Evolutionary conservation across 2,888 invertebrate genomes (phyloP), one percentile per base, ranked within the genome.

Genomic region (Monoplex corrugatus): DNA sequence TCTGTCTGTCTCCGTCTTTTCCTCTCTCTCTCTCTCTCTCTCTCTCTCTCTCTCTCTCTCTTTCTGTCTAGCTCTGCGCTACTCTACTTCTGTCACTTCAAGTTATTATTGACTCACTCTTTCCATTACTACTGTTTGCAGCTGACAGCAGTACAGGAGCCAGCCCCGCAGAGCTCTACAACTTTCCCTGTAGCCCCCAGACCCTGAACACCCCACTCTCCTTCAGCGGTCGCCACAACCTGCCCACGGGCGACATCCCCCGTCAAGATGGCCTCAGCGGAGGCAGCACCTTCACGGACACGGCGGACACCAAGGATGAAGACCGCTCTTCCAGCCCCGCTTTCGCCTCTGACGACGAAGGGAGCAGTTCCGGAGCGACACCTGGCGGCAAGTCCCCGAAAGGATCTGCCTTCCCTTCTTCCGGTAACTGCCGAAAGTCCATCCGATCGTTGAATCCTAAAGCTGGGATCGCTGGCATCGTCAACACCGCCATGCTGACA

Each of bases 261-360:
- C 90, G 92, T 50, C 93, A 93, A 23, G 94, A 94, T 23, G 94
- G 93, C 87, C 93, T 94, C 50, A 87, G 89, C 89, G 93, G 43
- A 13, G 87, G 82, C 40, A 87, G 87, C 82, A 32, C 50, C 5
- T 93, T 3, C 91, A 92, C 87, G 23, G 89, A 90, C 78, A 23
- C 5, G 10, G 88, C 78, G 2, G 90, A 91, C 83, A 93, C 94
- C n/a, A 92, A 94, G 97, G 97, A 95, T n/a, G 95, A 72, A 97
- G 98, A 98, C 93, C 97, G 98, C 75, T 98, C 98, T 0, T 98
- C 98, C 94, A 98, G 98, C 89, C 96, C 96, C 97, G 98, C 98
- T 0, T 99, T 99, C 95, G 99, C 99, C 94, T 99, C 99, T 0
- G 99, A 99, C 95, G 98, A 99, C 91, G 99, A 99, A 45, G 94